Base-by-base conservation (phyloP, 2,797 vertebrate genomes). In the Malurus leucopterus region DNA sequence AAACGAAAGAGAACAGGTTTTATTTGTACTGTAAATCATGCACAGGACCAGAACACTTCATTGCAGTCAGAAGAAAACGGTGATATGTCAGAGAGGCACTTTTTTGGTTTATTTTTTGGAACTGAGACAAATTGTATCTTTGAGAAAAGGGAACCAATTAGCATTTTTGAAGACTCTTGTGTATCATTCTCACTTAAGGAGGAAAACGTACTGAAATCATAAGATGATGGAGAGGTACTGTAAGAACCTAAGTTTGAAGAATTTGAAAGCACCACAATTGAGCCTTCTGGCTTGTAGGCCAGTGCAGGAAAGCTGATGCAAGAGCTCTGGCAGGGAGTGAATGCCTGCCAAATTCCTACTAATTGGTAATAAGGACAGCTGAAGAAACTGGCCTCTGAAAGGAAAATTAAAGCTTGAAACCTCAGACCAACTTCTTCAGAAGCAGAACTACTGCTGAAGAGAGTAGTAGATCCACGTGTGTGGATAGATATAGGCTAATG, bases 21-120 rank as follows among this genome's bases (percentile, higher is more conserved):
- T 93, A 93, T 91, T 86, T 57, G 32, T 69, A 87, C 34, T 58
- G 69, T 72, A 93, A 94, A 87, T 88, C 49, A 54, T 26, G 17
- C 22, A 7, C 26, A 86, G 80, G 38, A 74, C 36, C 62, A 84
- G 74, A 55, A 55, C 24, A 40, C 51, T 67, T 22, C 19, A 15
- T 0, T 53, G 62, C 44, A 89, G 30, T 19, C 57, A 49, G 63
- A 65, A 61, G 75, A 69, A 93, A 92, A 87, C 21, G 13, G 22
- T 16, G 10, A 15, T 50, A 22, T 53, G 58, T 90, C 53, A 88
- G 86, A 79, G 46, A 49, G 40, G 13, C 36, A 73, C 23, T n/a
- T 49, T 55, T 20, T 5, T 4, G 15, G 0, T 18, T 29, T 49
- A 63, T 23, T 36, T 89, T 58, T 58, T 53, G 34, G 7, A 49